Base-by-base conservation (phyloP, 2,888 invertebrate genomes). In the Cabera pusaria region DNA sequence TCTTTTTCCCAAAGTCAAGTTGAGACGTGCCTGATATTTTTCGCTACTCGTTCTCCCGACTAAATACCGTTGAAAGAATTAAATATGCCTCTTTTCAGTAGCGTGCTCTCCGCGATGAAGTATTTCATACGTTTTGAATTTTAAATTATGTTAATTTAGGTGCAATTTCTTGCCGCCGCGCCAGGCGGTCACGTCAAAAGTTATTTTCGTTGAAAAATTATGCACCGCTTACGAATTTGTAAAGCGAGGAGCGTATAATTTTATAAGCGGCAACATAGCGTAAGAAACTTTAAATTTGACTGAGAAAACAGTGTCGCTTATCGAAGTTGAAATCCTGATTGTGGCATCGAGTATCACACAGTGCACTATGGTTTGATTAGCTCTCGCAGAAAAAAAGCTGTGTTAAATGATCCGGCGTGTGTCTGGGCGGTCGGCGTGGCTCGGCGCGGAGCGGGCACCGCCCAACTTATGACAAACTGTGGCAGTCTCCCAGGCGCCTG, bases 401-500 rank as follows among this genome's bases (percentile, higher is more conserved):
- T 59, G 69, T 68, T 65, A 66, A 72, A 74, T 76, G 68, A 73
- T 72, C 66, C 68, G 59, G 57, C 55, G 56, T 62, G 56, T 65
- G 61, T 64, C 62, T 61, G 48, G 43, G 62, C 52, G 59, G 40
- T 16, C 37, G 31, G 22, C 22, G 16, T 19, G 7, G 31, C 11
- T 21, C 24, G 24, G 25, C 25, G 31, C 8, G 39, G 49, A 48
- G 58, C 53, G 57, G 63, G 61, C 65, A 59, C 69, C 59, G 69
- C 62, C 67, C 64, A 82, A 83, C 75, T 85, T 84, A 84, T 84
- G 82, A 83, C 77, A 78, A 78, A 79, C 74, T 76, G 73, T 60
- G 67, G 72, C 66, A 65, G 69, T 60, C 67, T 63, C 52, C 58
- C 57, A 64, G 71, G 72, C 64, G 64, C 66, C 59, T 54, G 65